phyloP scores from a whole-genome alignment of 1,140 invertebrate species.

The Papilio helenus region DNA sequence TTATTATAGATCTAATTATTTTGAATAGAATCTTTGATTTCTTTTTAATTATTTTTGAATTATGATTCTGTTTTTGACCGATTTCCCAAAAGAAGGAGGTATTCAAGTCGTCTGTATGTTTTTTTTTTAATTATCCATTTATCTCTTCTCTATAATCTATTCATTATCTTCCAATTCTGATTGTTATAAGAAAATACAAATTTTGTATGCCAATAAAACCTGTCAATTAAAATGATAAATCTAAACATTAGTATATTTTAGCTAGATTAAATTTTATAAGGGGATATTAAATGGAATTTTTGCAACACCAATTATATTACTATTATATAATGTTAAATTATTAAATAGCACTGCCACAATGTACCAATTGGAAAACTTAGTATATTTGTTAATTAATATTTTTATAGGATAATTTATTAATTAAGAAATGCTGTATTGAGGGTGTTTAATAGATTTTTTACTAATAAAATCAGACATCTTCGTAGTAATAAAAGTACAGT shows the following conservation, averaged over 20 bases:
- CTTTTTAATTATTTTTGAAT: no score
- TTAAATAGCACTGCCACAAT: slow-evolving; percentile 29
- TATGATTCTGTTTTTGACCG: no score
- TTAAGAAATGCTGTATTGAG: slow-evolving; percentile 31
- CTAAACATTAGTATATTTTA: neutral
- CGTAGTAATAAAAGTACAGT: neutral
- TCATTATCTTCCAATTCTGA: neutral
- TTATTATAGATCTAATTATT: no score
- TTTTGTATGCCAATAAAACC: neutral
- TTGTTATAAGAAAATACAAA: neutral
- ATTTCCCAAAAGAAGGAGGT: no score
- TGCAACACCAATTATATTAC: slow-evolving; percentile 29
- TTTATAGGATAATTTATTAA: slow-evolving; percentile 39
- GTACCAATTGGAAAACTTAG: slow-evolving; percentile 29
- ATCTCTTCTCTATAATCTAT: neutral
- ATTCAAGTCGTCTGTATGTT: no score
- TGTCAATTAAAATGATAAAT: neutral
- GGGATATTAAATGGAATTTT: neutral
- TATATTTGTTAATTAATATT: slow-evolving; percentile 30
- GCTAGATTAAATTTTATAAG: neutral
- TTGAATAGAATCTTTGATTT: no score
- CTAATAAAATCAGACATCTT: neutral
- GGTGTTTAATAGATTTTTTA: slow-evolving; percentile 10
- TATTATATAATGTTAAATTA: neutral
- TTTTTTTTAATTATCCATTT: neutral